Conservation (phyloP, 2,888 invertebrate genomes). For the Xestobium rufovillosum region DNA sequence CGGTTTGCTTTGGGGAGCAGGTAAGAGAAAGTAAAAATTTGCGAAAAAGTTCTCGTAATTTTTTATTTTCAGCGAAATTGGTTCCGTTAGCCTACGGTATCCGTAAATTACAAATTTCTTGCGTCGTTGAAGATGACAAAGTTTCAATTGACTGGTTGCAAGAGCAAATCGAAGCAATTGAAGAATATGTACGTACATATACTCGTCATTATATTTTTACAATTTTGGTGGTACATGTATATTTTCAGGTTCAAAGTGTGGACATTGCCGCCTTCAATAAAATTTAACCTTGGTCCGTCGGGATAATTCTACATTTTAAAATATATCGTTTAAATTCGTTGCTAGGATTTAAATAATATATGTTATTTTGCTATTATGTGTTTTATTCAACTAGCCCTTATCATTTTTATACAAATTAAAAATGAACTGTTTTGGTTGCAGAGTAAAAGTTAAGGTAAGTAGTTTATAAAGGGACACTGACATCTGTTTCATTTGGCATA, state of each 20-base stretch:
- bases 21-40: conserved; percentile 32
- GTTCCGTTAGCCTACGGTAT: conserved; percentile 90
- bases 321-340: too few relatives aligned
- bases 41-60: conserved; percentile 4
- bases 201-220: conserved; percentile 7
- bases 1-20: conserved; percentile 90
- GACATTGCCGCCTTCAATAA: conserved; percentile 96
- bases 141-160: conserved; percentile 82
- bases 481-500: too few relatives aligned
- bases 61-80: conserved; percentile 59
- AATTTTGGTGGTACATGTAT: conserved; percentile 18
- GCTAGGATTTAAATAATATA: too few relatives aligned
- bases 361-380: too few relatives aligned
- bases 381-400: too few relatives aligned
- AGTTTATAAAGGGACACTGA: too few relatives aligned
- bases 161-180: conserved; percentile 76
- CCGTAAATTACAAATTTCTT: conserved; percentile 82
- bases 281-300: too few relatives aligned
- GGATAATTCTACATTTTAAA: too few relatives aligned
- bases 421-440: too few relatives aligned
- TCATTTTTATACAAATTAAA: too few relatives aligned
- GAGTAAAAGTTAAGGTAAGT: too few relatives aligned
- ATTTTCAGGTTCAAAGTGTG: conserved; percentile 72
- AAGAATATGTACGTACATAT: conserved; percentile 63
- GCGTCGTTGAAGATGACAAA: conserved; percentile 95